A percentile compares a stretch with the other conserved stretches of the same genome.
phyloP scores from a whole-genome alignment of 2,113 vertebrate species.

The Sisor rabdophorus region DNA sequence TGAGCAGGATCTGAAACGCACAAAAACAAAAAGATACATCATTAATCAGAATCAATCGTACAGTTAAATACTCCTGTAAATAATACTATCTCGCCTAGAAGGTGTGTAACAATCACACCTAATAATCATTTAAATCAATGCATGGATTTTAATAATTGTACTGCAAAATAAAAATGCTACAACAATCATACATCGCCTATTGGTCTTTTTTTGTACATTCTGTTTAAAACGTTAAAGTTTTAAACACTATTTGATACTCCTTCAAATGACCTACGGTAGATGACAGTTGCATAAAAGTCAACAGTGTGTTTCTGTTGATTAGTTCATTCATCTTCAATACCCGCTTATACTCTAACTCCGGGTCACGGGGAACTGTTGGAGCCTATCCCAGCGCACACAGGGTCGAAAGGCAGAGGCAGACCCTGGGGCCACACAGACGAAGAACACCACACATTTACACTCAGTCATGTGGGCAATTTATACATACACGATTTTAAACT shows the following conservation, averaged over 20 bases:
- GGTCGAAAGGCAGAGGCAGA: too few relatives aligned
- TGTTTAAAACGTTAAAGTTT: background rate
- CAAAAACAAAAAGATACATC: conserved; percentile 1
- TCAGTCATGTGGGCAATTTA: too few relatives aligned
- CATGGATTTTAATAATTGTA: background rate
- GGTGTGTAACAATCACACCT: background rate
- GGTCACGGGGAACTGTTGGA: too few relatives aligned
- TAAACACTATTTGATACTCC: background rate
- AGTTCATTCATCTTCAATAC: too few relatives aligned
- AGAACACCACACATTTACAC: too few relatives aligned
- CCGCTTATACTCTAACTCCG: too few relatives aligned
- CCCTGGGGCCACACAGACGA: too few relatives aligned
- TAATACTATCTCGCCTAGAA: background rate
- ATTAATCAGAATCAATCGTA: background rate
- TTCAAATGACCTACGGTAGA: background rate
- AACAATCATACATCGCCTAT: background rate
- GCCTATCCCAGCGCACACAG: too few relatives aligned
- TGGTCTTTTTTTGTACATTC: background rate
- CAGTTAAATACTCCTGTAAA: background rate
- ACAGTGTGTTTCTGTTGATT: background rate
- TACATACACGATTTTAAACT: too few relatives aligned
- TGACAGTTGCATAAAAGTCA: background rate
- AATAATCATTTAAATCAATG: background rate
- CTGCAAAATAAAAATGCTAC: background rate
- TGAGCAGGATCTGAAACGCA: conserved; percentile 79